A percentile compares a stretch with the other conserved stretches of the same genome.
Conservation (phyloP, 2,113 vertebrate genomes). For the Ammodramus savannarum region DNA sequence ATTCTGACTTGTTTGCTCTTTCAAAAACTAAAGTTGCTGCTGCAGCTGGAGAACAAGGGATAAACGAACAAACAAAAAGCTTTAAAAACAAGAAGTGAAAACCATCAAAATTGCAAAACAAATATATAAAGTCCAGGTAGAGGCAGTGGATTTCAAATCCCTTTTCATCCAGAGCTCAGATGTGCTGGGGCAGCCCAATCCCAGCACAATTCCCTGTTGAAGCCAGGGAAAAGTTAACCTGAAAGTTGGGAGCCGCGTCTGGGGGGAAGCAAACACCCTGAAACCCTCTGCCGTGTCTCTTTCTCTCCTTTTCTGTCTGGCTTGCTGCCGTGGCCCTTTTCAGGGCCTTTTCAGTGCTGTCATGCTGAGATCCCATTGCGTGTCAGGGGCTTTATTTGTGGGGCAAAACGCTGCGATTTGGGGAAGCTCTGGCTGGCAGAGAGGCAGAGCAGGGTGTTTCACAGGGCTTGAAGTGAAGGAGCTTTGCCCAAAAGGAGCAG, state of each 20-base stretch:
- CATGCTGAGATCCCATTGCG: not conserved
- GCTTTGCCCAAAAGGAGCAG: not conserved
- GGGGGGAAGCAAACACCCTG: not conserved
- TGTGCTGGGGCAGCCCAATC: not conserved
- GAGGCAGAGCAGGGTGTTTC: not conserved
- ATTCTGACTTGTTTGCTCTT: not conserved
- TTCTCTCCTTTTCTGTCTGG: not conserved
- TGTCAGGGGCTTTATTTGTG: not conserved
- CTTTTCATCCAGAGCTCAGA: not conserved
- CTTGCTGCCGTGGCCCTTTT: not conserved
- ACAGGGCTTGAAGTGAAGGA: not conserved
- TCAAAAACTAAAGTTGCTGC: not conserved
- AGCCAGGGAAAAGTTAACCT: not conserved
- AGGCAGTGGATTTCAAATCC: rapidly evolving
- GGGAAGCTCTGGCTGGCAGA: not conserved
- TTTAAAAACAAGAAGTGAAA: not conserved
- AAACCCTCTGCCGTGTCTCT: not conserved
- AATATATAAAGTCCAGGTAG: not conserved
- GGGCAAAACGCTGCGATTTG: not conserved
- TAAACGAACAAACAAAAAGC: not conserved
- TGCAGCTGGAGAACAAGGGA: not conserved
- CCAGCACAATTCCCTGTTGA: not conserved
- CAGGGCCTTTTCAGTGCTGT: not conserved
- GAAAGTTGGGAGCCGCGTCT: not conserved
- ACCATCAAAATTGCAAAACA: not conserved